These are phyloP conservation scores for Tillus elongatus DNA, from an alignment of 2,888 invertebrate species.

Conservation along the genomic window DNA sequence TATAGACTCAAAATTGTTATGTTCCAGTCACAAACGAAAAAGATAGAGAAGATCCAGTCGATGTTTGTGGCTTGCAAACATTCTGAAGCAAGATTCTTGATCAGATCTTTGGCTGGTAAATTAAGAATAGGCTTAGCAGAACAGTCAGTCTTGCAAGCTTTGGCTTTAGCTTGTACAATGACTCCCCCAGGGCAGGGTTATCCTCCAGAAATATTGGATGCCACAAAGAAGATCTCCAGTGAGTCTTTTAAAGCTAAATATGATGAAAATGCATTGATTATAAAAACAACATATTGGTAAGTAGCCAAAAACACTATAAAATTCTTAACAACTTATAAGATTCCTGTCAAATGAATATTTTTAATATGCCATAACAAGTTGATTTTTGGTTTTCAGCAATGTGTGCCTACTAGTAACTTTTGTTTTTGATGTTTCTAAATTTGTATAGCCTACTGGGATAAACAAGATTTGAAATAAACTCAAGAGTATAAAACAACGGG, in stretches of 20 bases:
- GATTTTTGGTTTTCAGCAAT: too few species aligned
- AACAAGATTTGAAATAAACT: too few species aligned
- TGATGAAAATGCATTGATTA: constrained; percentile 62
- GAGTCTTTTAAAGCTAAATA: constrained; percentile 66
- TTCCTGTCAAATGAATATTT: too few species aligned
- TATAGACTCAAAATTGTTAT: too few species aligned
- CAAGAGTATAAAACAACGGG: too few species aligned
- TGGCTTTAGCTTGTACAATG: constrained; percentile 74
- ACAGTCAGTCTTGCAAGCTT: constrained; percentile 84
- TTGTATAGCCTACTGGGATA: too few species aligned
- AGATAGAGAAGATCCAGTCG: constrained; percentile 83
- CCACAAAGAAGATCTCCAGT: constrained; percentile 50
- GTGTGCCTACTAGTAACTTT: too few species aligned
- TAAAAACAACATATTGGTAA: constrained; percentile 91
- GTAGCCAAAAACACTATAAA: too few species aligned
- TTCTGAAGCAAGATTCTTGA: constrained; percentile 81
- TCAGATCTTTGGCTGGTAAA: constrained; percentile 86
- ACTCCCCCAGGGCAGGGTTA: constrained; percentile 65
- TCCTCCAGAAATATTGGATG: constrained; percentile 55
- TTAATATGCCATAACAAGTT: too few species aligned
- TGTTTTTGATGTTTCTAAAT: too few species aligned
- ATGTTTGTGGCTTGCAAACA: constrained; percentile 86
- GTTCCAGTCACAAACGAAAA: constrained; percentile 65
- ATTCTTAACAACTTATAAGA: too few species aligned
- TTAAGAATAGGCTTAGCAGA: constrained; percentile 94